phyloP scores from a whole-genome alignment of 2,888 invertebrate species.

The Pseudococcus jackbeardsleyi region DNA sequence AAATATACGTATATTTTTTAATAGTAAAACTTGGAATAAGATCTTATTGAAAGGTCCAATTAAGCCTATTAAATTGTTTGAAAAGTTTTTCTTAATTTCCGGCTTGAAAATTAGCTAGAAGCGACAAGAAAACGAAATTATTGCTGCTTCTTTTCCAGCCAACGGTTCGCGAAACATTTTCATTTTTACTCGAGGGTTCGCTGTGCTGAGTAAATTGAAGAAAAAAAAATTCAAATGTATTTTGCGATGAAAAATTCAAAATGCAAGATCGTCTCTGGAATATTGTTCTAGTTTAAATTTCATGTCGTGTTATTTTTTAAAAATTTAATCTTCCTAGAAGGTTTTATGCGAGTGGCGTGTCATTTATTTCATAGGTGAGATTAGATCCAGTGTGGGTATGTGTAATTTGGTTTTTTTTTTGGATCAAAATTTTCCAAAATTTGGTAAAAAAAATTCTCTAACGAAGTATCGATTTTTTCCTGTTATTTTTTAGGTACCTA shows the following conservation, averaged over 20 bases:
- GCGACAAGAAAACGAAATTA: slow-evolving; percentile 42
- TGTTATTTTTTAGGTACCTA: too few species aligned
- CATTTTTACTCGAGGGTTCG: background rate
- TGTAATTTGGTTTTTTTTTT: too few species aligned
- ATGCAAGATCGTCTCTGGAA: background rate
- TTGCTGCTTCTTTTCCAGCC: slow-evolving; percentile 7
- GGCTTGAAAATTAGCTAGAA: slow-evolving; percentile 19
- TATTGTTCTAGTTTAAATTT: background rate
- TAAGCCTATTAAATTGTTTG: slow-evolving; percentile 24
- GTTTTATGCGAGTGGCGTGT: too few species aligned
- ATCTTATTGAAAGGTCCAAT: slow-evolving; percentile 29
- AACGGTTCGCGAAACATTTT: slow-evolving; percentile 21
- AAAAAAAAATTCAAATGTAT: background rate
- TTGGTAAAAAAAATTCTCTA: too few species aligned
- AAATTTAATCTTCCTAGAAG: too few species aligned
- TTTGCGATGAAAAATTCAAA: background rate
- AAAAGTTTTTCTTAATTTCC: slow-evolving; percentile 27
- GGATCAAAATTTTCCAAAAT: too few species aligned
- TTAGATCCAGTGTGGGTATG: too few species aligned
- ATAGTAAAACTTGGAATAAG: slow-evolving; percentile 7
- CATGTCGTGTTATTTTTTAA: background rate
- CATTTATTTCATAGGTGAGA: too few species aligned
- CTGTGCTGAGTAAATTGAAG: background rate
- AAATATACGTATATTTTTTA: background rate
- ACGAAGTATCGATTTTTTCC: too few species aligned